These are phyloP conservation scores for Drosophila robusta DNA, from an alignment of 2,888 invertebrate species.

Conservation along the genomic window DNA sequence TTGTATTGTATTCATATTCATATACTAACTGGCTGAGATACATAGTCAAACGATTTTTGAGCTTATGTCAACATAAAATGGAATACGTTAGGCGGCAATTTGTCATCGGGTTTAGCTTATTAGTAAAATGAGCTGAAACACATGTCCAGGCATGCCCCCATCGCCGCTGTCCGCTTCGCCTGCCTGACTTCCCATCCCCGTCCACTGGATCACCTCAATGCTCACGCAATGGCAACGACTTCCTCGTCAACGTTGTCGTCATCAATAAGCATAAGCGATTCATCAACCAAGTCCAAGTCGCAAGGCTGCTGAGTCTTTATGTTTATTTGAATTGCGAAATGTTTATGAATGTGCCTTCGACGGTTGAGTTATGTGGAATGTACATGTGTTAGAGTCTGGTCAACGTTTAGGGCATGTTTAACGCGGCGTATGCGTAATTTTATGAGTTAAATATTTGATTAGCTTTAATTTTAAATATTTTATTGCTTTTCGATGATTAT, in stretches of 20 bases:
- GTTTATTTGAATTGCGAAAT: constrained; percentile 21
- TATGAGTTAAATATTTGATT: constrained; percentile 33
- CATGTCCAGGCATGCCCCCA: constrained; percentile 52
- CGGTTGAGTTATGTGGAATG: constrained; percentile 28
- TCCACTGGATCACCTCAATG: background rate
- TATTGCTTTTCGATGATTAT: constrained; percentile 35
- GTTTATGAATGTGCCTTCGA: constrained; percentile 41
- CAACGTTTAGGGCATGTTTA: constrained; percentile 12
- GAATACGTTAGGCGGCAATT: constrained; percentile 65
- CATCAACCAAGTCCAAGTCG: constrained; percentile 44
- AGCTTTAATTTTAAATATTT: constrained; percentile 44
- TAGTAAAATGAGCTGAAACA: constrained; percentile 77
- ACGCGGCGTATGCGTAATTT: constrained; percentile 55
- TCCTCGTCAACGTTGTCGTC: constrained; percentile 38
- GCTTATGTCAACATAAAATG: constrained; percentile 57
- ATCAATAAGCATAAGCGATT: constrained; percentile 60
- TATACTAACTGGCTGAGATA: constrained; percentile 8
- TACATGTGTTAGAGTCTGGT: background rate
- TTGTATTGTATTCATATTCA: constrained; percentile 2
- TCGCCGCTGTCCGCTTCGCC: too few species aligned
- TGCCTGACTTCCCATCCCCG: background rate
- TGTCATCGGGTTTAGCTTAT: constrained; percentile 73
- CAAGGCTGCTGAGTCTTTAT: constrained; percentile 16
- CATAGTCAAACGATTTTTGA: constrained; percentile 38
- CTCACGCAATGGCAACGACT: constrained; percentile 19